These are phyloP conservation scores for Myocastor coypus DNA, from an alignment of 2,113 vertebrate species.

Conservation along the genomic window DNA sequence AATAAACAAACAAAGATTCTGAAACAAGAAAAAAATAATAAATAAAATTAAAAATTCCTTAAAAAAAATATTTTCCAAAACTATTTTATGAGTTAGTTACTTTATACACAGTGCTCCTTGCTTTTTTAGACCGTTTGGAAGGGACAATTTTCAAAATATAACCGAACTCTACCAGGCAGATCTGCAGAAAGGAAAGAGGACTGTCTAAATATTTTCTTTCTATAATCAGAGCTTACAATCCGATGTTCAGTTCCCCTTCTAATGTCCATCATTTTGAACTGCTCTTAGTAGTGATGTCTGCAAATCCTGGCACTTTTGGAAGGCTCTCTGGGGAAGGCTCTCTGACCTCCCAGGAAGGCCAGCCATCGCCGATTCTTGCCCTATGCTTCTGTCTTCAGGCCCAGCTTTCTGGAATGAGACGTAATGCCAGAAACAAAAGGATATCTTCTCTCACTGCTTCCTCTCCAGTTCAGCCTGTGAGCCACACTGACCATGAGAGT, in stretches of 20 bases:
- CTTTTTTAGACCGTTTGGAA: conserved; percentile 6
- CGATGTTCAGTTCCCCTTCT: background rate
- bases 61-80: conserved; percentile 43
- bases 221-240: background rate
- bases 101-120: conserved; percentile 31
- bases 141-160: conserved; percentile 35
- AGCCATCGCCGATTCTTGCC: background rate
- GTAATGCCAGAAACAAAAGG: background rate
- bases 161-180: conserved; percentile 32
- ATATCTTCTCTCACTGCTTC: background rate
- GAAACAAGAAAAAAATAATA: too few relatives aligned
- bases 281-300: background rate
- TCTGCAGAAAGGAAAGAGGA: background rate
- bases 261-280: background rate
- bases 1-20: too few relatives aligned
- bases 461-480: too few relatives aligned
- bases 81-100: conserved; percentile 27
- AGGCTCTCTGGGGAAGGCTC: background rate
- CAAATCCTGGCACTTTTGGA: background rate
- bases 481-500: background rate
- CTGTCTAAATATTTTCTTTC: background rate
- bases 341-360: background rate
- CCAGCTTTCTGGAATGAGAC: background rate
- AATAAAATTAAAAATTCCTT: too few relatives aligned
- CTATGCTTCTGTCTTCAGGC: background rate